A percentile compares a stretch with the other conserved stretches of the same genome.
Conservation (phyloP, 1,140 invertebrate species). For the Panonychus citri region DNA sequence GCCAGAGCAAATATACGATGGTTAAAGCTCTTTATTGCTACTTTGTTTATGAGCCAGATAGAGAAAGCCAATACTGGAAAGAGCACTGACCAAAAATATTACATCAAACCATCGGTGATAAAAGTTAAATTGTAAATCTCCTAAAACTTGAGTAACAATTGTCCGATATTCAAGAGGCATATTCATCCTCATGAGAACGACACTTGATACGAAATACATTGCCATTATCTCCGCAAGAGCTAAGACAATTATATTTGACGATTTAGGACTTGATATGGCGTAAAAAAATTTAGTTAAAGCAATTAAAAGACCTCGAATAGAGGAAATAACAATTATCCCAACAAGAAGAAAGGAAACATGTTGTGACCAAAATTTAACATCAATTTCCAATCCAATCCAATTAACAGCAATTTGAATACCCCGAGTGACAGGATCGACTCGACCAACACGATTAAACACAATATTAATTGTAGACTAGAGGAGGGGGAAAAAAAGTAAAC, state of each 20-base stretch:
- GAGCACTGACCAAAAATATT: conserved; percentile 88
- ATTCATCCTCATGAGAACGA: conserved; percentile 95
- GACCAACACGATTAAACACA: conserved; percentile 92
- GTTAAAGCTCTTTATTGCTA: not conserved
- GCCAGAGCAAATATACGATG: too few species aligned
- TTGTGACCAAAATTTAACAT: conserved; percentile 85
- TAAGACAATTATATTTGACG: conserved; percentile 92
- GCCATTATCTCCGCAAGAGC: conserved; percentile 97
- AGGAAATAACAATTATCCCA: conserved; percentile 93
- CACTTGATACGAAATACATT: conserved; percentile 98
- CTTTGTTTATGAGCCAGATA: conserved; percentile 65
- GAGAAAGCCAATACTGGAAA: conserved; percentile 82
- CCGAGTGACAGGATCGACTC: conserved; percentile 90
- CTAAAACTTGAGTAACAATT: conserved; percentile 92
- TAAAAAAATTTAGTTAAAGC: conserved; percentile 99
- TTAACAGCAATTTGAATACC: conserved; percentile 91
- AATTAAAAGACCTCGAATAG: conserved; percentile 78
- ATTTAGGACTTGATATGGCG: conserved; percentile 96
- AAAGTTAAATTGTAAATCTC: conserved; percentile 96
- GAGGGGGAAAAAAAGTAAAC: not conserved
- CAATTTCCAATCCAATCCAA: conserved; percentile 85
- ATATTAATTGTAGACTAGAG: conserved; percentile 87
- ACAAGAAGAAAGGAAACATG: conserved; percentile 91
- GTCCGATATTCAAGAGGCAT: conserved; percentile 89
- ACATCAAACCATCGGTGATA: conserved; percentile 99